Percentiles rank a stretch among this genome's conserved stretches.
Evolutionary conservation across 2,888 invertebrate species (phyloP).

Genomic region (Spodoptera littoralis): DNA sequence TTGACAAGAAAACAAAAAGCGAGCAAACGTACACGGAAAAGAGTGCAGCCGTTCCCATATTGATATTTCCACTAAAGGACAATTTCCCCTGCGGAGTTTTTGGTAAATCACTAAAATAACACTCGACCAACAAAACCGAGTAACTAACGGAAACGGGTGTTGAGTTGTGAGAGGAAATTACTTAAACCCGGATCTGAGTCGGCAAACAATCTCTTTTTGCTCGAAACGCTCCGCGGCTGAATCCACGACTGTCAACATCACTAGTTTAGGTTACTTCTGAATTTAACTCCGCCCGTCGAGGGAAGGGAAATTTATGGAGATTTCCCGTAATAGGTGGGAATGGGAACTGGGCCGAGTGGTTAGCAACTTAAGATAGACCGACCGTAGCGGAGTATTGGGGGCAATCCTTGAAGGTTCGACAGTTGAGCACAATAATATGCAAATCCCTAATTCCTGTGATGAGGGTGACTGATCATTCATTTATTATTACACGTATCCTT

Average conservation of each 20-base stretch:
- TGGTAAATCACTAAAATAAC: constrained; percentile 60
- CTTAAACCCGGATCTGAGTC: constrained; percentile 68
- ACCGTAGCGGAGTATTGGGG: no score
- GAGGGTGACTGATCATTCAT: not conserved
- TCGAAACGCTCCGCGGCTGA: constrained; percentile 56
- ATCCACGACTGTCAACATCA: constrained; percentile 61
- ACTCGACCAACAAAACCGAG: constrained; percentile 56
- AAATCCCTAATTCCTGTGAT: no score
- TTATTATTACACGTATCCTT: not conserved
- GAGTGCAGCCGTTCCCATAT: constrained; percentile 24
- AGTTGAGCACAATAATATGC: no score
- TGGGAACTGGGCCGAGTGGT: not conserved
- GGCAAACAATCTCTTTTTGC: constrained; percentile 69
- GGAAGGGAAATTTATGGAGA: constrained; percentile 4
- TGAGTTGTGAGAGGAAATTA: constrained; percentile 72
- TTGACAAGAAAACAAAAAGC: constrained; percentile 44
- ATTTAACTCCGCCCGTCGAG: constrained; percentile 11
- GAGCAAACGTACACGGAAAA: constrained; percentile 25
- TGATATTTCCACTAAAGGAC: constrained; percentile 58
- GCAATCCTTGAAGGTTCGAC: no score
- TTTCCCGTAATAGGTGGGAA: constrained; percentile 5
- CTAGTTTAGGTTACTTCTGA: constrained; percentile 28
- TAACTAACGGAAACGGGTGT: constrained; percentile 69
- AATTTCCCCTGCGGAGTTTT: constrained; percentile 50
- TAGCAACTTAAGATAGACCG: not conserved